Evolutionary conservation across 2,113 vertebrate genomes (phyloP).

Genomic region (Platycercus adscitus): DNA sequence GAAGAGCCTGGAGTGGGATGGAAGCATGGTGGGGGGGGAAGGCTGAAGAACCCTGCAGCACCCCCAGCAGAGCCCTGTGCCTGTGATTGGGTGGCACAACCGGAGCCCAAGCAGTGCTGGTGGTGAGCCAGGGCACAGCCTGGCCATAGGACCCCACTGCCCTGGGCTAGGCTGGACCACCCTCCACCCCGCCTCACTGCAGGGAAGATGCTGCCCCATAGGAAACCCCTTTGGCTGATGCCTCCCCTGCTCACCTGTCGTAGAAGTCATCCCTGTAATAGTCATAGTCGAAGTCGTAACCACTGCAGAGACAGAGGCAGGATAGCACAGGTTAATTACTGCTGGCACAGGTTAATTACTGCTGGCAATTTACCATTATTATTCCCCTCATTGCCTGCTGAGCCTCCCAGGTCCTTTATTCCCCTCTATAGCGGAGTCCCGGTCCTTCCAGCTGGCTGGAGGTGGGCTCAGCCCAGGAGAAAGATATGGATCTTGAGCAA

Average conservation of each 20-base stretch:
- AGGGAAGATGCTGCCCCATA: not conserved
- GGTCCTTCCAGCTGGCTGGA: not conserved
- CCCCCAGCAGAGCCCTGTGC: not conserved
- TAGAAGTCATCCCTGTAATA: slow-evolving; percentile 92
- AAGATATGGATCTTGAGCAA: not conserved
- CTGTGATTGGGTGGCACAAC: accelerated
- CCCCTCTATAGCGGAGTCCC: too few relatives aligned
- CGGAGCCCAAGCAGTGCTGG: not conserved
- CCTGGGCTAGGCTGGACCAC: not conserved
- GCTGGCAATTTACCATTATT: not conserved
- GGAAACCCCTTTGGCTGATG: not conserved
- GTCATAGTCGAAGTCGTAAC: slow-evolving; percentile 90
- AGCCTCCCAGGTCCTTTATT: not conserved
- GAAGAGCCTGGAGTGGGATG: slow-evolving; percentile 79
- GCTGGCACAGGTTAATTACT: not conserved
- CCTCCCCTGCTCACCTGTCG: slow-evolving; percentile 81
- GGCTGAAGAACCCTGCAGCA: not conserved
- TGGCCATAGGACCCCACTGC: accelerated
- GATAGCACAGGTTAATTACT: not conserved
- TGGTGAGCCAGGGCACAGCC: not conserved
- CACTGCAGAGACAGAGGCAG: slow-evolving; percentile 76
- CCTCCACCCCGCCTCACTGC: not conserved
- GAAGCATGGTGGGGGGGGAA: not conserved
- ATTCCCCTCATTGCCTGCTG: not conserved
- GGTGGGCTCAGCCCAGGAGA: not conserved